Conservation (phyloP, 2,797 vertebrate species). For the Glossophaga mutica region DNA sequence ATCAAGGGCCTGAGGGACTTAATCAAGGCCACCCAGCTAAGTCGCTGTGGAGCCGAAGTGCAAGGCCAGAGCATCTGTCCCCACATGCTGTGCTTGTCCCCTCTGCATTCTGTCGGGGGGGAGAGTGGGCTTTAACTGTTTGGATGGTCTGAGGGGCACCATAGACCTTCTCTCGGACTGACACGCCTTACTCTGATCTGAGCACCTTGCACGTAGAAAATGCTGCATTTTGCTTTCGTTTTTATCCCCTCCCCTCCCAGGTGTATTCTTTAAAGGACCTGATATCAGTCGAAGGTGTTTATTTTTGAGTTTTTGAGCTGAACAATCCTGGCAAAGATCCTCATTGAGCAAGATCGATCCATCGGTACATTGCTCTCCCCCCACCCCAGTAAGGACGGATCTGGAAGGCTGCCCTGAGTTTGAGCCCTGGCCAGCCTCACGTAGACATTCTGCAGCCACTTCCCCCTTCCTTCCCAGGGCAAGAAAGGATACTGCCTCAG, state of each 20-base stretch:
- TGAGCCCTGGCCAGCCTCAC: neutral
- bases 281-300: neutral
- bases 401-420: neutral
- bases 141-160: neutral
- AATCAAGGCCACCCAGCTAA: neutral
- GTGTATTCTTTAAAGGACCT: neutral
- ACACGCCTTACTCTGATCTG: too few relatives aligned
- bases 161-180: neutral
- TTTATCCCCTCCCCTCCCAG: accelerated
- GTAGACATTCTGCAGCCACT: neutral
- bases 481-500: neutral
- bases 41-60: neutral
- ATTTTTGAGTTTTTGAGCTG: neutral
- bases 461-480: neutral
- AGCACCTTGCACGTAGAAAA: neutral
- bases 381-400: neutral
- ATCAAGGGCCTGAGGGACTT: neutral
- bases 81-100: neutral
- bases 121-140: neutral
- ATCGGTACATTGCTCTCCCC: accelerated
- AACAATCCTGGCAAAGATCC: neutral
- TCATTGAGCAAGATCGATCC: neutral
- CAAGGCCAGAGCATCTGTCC: neutral
- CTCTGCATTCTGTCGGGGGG: neutral
- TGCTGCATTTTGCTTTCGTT: neutral